phyloP scores from a whole-genome alignment of 2,797 vertebrate species.

The Poecilia gillii region DNA sequence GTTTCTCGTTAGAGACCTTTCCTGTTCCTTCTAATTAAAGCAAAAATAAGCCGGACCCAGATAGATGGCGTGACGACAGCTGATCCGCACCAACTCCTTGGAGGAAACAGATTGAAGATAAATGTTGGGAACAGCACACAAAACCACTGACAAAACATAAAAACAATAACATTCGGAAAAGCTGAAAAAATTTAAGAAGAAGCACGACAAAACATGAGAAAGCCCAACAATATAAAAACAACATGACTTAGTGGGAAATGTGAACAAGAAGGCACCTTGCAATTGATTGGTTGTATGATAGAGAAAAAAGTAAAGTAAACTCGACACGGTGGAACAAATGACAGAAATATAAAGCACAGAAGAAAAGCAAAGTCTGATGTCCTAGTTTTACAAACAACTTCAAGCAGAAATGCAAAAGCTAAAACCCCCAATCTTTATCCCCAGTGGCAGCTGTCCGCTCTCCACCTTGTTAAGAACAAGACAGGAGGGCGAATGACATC shows the following conservation, averaged over 20 bases:
- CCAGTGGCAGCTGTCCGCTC: constrained; percentile 42
- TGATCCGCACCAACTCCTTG: not conserved
- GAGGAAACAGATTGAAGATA: not conserved
- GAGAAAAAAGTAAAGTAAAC: not conserved
- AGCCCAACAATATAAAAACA: not conserved
- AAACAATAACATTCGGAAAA: not conserved
- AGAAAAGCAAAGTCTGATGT: not conserved
- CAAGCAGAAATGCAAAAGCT: not conserved
- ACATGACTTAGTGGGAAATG: not conserved
- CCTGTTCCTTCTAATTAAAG: not conserved
- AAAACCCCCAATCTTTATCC: constrained; percentile 18
- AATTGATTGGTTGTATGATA: not conserved
- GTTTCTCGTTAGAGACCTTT: constrained; percentile 3
- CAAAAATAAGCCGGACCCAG: not conserved
- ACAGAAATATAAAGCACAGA: too few relatives aligned
- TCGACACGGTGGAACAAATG: not conserved
- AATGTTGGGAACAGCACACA: not conserved
- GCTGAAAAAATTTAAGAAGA: not conserved
- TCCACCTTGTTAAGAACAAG: constrained; percentile 22
- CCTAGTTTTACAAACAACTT: not conserved
- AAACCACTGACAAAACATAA: not conserved
- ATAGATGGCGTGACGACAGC: constrained; percentile 10
- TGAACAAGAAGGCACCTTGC: not conserved
- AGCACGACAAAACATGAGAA: not conserved
- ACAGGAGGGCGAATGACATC: constrained; percentile 17